Evolutionary conservation across 2,113 vertebrate species (phyloP).

Genomic region (Rhipidura dahli): DNA sequence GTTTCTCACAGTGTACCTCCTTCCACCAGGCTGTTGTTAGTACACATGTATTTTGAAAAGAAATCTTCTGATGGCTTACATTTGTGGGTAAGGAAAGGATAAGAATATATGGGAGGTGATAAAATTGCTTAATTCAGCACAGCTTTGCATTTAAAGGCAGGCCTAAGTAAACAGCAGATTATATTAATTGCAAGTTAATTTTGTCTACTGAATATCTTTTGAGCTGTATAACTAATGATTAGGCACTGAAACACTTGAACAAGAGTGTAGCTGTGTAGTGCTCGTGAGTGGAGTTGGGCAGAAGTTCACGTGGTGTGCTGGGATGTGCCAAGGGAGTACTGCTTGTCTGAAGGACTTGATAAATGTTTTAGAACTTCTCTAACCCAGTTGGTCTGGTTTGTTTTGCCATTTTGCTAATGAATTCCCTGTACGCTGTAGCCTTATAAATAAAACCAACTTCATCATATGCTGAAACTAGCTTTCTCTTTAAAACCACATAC

Average conservation of each 20-base stretch:
- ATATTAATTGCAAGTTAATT: background rate
- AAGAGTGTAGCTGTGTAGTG: background rate
- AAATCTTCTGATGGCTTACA: background rate
- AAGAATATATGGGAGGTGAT: background rate
- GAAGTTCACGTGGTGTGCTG: background rate
- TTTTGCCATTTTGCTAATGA: conserved; percentile 30
- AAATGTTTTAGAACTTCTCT: conserved; percentile 30
- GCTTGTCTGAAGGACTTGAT: background rate
- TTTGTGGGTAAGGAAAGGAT: background rate
- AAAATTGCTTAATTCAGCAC: background rate
- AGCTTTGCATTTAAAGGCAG: background rate
- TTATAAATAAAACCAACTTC: conserved; percentile 34
- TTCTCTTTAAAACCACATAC: background rate
- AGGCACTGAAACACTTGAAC: background rate
- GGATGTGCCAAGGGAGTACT: background rate
- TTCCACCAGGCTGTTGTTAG: background rate
- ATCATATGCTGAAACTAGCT: background rate
- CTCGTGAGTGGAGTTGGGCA: background rate
- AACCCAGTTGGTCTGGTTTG: background rate
- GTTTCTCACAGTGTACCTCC: background rate
- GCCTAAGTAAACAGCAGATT: background rate
- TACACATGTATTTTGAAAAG: background rate
- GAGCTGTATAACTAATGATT: background rate
- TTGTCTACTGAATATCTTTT: background rate
- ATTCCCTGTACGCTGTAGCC: background rate